A percentile compares a stretch with the other conserved stretches of the same genome.
Evolutionary conservation across 2,113 vertebrate species (phyloP).

Genomic region (Ochotona princeps): DNA sequence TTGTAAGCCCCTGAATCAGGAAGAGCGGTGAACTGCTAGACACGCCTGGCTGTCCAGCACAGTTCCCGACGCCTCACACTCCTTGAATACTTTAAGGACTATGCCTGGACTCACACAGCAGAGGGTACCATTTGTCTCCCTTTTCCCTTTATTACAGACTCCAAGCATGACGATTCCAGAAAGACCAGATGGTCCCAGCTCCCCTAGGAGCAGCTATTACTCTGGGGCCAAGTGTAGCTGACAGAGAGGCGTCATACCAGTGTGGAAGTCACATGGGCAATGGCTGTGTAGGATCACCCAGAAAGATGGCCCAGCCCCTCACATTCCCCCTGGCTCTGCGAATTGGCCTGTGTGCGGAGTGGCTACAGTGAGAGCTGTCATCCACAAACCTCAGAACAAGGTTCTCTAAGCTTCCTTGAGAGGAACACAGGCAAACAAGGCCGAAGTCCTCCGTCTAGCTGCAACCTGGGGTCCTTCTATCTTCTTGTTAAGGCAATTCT

Average conservation of each 20-base stretch:
- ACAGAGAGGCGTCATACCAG: accelerated
- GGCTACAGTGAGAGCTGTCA: neutral
- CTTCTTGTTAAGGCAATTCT: neutral
- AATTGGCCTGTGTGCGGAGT: neutral
- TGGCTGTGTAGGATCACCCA: neutral
- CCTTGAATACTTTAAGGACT: neutral
- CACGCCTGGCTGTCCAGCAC: neutral
- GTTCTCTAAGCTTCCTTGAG: neutral
- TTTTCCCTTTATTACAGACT: constrained; percentile 26
- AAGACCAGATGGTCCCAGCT: neutral
- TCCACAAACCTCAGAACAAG: neutral
- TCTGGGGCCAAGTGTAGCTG: neutral
- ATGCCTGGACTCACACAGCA: neutral
- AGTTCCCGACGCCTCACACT: neutral
- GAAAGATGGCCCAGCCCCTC: neutral
- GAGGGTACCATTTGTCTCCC: neutral
- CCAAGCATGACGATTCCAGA: neutral
- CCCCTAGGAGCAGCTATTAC: neutral
- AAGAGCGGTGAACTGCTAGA: neutral
- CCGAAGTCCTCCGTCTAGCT: accelerated
- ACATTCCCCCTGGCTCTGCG: neutral
- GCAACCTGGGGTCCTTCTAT: neutral
- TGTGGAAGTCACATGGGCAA: neutral
- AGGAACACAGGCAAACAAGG: neutral
- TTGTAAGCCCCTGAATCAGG: neutral